Percentiles rank a stretch among this genome's conserved stretches.
These are phyloP conservation scores for Abscondita cerata DNA, from an alignment of 2,888 invertebrate genomes.

Conservation along the genomic window DNA sequence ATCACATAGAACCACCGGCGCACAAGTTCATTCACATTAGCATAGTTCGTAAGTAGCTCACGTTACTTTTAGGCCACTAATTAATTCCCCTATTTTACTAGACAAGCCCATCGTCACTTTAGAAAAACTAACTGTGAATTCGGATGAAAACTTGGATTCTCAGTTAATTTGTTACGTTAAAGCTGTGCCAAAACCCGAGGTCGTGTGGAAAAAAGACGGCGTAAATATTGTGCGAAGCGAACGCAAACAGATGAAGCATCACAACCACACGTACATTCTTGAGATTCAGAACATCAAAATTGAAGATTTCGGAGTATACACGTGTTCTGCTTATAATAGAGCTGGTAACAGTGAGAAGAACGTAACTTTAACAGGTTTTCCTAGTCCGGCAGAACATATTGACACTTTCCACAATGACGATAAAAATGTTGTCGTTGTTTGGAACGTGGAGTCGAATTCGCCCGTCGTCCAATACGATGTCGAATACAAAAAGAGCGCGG, in stretches of 20 bases:
- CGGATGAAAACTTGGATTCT: conserved; percentile 55
- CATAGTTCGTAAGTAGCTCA: conserved; percentile 52
- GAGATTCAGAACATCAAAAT: conserved; percentile 50
- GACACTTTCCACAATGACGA: conserved; percentile 28
- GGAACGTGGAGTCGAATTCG: conserved; percentile 60
- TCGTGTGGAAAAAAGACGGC: conserved; percentile 54
- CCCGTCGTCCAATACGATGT: conserved; percentile 58
- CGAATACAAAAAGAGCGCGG: conserved; percentile 58
- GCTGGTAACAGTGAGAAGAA: conserved; percentile 50
- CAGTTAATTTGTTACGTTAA: conserved; percentile 58
- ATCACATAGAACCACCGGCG: conserved; percentile 53
- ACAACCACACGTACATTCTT: conserved; percentile 50
- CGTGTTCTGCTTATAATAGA: conserved; percentile 57
- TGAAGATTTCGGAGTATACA: conserved; percentile 58
- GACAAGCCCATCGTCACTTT: conserved; percentile 58
- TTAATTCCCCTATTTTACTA: too few relatives aligned
- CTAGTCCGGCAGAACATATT: conserved; percentile 36
- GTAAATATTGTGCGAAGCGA: conserved; percentile 43
- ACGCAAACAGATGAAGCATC: conserved; percentile 40
- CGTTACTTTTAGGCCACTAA: conserved; percentile 17
- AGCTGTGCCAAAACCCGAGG: conserved; percentile 55
- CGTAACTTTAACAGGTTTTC: conserved; percentile 50
- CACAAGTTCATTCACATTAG: conserved; percentile 50
- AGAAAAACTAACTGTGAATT: conserved; percentile 56
- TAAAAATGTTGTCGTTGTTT: conserved; percentile 54